Evolutionary conservation across 2,888 invertebrate genomes (phyloP), one percentile per base, ranked within the genome.

Genomic region (Eugnorisma glareosa): DNA sequence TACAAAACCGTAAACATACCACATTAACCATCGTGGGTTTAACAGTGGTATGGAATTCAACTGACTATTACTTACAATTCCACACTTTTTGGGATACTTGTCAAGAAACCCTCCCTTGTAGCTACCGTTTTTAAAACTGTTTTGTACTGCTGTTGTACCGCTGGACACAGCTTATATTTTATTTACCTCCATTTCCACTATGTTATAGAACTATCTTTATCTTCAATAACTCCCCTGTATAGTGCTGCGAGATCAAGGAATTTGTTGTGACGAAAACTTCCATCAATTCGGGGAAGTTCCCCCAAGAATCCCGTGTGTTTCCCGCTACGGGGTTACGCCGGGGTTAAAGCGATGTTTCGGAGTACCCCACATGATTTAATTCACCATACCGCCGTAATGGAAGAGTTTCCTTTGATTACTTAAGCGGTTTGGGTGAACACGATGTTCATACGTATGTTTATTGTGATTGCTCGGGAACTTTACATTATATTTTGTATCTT

Each of bases 381-480:
- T 81, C 77, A 64, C 66, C 83, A 71, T 77, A 75, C 77, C 63
- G 48, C 45, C 68, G 64, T 81, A 79, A 87, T 86, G 81, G 83
- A 78, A 81, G 74, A 85, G 83, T 81, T 86, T 66, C 68, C 77
- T 84, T 87, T 83, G 86, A 85, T 87, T 87, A 78, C 76, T 77
- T 72, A 64, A 81, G 73, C 67, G 68, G 67, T 81, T 82, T 45
- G 35, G 59, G 70, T 11, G 48, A 35, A 67, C 13, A 35, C 11
- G n/a, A 31, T 69, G 64, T 43, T 69, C 48, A 61, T 61, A 18
- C 35, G 57, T 57, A 43, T 74, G 79, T 73, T 73, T 71, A 70
- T 75, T 75, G 54, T 75, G 80, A 75, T 82, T 72, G 61, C 64
- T 72, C 35, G 7, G 51, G 0, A 18, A 11, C 43, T 69, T 61